These are phyloP conservation scores for Sphaerodactylus townsendi DNA, from an alignment of 2,113 vertebrate genomes.

Conservation along the genomic window DNA sequence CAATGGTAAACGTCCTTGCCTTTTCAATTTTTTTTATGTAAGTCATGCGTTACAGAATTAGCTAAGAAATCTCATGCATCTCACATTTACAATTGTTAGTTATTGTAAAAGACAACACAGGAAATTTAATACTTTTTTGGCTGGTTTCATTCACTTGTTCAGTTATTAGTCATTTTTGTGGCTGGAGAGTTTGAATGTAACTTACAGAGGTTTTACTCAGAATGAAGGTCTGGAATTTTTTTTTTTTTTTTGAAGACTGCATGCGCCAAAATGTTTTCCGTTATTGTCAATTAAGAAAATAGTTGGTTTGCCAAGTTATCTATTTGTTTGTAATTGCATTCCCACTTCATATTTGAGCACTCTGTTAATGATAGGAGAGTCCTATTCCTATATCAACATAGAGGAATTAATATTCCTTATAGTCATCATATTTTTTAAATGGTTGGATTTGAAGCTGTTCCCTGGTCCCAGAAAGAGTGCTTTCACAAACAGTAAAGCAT, in stretches of 20 bases:
- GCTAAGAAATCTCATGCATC: neutral
- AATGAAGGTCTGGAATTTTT: neutral
- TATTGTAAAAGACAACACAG: neutral
- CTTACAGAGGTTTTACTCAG: neutral
- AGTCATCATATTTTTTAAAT: slow-evolving; percentile 27
- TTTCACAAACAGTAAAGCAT: too few relatives aligned
- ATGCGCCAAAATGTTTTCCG: neutral
- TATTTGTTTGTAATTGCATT: neutral
- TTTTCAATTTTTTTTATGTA: neutral
- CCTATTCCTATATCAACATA: neutral
- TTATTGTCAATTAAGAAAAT: neutral
- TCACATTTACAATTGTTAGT: neutral
- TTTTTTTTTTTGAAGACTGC: neutral
- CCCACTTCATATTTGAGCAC: neutral
- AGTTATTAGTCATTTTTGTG: neutral
- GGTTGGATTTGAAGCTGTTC: too few relatives aligned
- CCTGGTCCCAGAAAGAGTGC: too few relatives aligned
- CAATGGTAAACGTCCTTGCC: neutral
- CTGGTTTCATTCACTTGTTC: neutral
- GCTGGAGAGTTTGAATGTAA: neutral
- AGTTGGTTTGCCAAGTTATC: neutral
- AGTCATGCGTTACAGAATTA: neutral
- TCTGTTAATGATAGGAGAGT: neutral
- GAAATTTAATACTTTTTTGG: neutral
- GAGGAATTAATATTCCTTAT: neutral